A percentile compares a stretch with the other conserved stretches of the same genome.
Conservation (phyloP, 2,797 vertebrate species). For the Lophotriccus pileatus region DNA sequence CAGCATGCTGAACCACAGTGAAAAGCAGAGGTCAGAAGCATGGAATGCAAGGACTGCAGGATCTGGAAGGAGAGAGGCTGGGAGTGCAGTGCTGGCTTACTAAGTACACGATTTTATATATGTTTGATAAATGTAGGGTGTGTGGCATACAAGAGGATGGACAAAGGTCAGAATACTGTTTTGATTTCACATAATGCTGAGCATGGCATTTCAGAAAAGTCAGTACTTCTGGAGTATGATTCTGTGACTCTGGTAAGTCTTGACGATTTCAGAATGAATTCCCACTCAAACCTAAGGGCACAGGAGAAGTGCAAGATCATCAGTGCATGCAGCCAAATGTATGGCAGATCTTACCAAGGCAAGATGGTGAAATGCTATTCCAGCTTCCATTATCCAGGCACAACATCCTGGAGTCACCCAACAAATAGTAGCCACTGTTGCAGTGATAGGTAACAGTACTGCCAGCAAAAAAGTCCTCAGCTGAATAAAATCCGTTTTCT, state of each 20-base stretch:
- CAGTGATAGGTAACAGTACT: slow-evolving; percentile 90
- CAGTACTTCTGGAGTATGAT: background rate
- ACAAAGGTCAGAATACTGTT: background rate
- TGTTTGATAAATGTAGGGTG: background rate
- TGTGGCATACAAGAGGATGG: background rate
- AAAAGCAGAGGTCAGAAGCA: background rate
- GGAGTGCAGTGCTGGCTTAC: background rate
- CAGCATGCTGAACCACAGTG: background rate
- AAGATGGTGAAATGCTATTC: slow-evolving; percentile 88
- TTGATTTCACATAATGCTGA: background rate
- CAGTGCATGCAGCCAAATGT: background rate
- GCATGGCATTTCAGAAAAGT: background rate
- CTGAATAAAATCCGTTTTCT: slow-evolving; percentile 88
- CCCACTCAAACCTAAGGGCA: background rate
- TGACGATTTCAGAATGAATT: background rate
- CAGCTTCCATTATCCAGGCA: slow-evolving; percentile 90
- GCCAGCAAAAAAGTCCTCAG: slow-evolving; percentile 86
- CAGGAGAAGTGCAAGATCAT: background rate
- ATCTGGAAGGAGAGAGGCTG: background rate
- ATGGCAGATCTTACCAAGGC: slow-evolving; percentile 85
- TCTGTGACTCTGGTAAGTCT: background rate
- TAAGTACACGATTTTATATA: background rate
- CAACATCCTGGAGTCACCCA: slow-evolving; percentile 89
- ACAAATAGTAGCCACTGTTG: slow-evolving; percentile 89
- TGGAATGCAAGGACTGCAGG: background rate